phyloP scores from a whole-genome alignment of 2,888 invertebrate genomes.

The Caenorhabditis panamensis region DNA sequence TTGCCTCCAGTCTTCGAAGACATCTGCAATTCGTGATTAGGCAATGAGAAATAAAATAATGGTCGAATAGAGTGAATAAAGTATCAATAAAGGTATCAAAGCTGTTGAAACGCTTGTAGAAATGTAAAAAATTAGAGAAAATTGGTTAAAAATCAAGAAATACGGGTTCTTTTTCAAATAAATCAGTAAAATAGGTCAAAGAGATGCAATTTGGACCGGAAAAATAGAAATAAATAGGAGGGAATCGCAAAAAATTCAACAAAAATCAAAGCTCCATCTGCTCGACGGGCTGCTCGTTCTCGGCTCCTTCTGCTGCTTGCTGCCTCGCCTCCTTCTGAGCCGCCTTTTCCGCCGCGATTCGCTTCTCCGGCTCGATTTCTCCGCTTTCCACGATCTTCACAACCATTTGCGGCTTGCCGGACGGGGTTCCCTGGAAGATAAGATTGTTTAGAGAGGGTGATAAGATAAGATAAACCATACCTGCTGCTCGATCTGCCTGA shows the following conservation, averaged over 20 bases:
- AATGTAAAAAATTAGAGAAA: neutral
- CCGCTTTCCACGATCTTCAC: slow-evolving; percentile 78
- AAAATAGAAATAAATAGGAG: neutral
- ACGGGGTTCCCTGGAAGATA: slow-evolving; percentile 70
- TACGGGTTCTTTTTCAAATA: neutral
- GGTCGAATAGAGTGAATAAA: no score
- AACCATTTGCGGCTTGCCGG: slow-evolving; percentile 79
- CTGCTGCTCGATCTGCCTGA: slow-evolving; percentile 78
- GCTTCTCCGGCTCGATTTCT: slow-evolving; percentile 69
- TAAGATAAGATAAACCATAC: slow-evolving; percentile 19
- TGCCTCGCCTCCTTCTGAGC: slow-evolving; percentile 42
- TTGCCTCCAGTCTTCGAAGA: slow-evolving; percentile 74
- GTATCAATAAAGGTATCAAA: slow-evolving; percentile 3
- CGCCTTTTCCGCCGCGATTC: slow-evolving; percentile 57
- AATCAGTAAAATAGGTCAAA: neutral
- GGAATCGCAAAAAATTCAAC: neutral
- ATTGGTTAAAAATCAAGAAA: neutral
- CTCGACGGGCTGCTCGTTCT: slow-evolving; percentile 29
- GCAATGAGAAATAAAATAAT: no score
- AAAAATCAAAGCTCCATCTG: slow-evolving; percentile 35
- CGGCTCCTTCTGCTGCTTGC: slow-evolving; percentile 32
- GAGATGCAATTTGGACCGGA: neutral
- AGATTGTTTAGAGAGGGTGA: neutral
- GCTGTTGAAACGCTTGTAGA: neutral
- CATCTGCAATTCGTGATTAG: slow-evolving; percentile 42